Base-by-base conservation (phyloP, 1,140 invertebrate species). In the Nasonia longicornis region DNA sequence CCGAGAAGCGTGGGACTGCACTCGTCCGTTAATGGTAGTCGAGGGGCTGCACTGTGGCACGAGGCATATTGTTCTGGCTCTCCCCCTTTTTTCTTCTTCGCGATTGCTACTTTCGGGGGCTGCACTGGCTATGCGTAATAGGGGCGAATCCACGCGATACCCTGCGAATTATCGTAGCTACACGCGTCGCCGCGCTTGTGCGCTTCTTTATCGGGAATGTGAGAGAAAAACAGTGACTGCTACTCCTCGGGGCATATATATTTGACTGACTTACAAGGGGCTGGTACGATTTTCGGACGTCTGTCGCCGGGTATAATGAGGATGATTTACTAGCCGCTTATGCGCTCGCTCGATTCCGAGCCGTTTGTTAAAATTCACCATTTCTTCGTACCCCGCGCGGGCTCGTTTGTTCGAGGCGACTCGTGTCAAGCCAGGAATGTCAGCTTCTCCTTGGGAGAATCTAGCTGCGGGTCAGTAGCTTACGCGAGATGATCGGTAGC, bases 1-100 rank as follows among this genome's bases (percentile, higher is more conserved):
- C 87, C 76, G 31, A 67, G 72, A 67, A 88, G 86, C 88, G 88
- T 89, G 89, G 87, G 88, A 89, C 86, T 87, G 82, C 85, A 82
- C 86, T 84, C 83, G 80, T 38, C 86, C 86, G 85, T 86, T 84
- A 85, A 83, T 84, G 84, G 75, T 29, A 81, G 38, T 26, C 64
- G 77, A 76, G 83, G 83, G 84, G 83, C 83, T 81, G 83, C 86
- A 84, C 87, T 86, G 86, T 89, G 87, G 87, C 89, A 88, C 88
- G 87, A 85, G 87, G 83, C 88, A 90, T 90, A 90, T 90, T 90
- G 88, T 82, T 16, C 4, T 6, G 31, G 31, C 78, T 11, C 64
- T 69, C 66, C 83, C 80, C 70, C 67, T 73, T 79, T 31, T 77
- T 80, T 71, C 70, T 20, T 26, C 45, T 22, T 6, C 2, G 4